phyloP scores from a whole-genome alignment of 2,797 vertebrate genomes.

The Limosa lapponica region DNA sequence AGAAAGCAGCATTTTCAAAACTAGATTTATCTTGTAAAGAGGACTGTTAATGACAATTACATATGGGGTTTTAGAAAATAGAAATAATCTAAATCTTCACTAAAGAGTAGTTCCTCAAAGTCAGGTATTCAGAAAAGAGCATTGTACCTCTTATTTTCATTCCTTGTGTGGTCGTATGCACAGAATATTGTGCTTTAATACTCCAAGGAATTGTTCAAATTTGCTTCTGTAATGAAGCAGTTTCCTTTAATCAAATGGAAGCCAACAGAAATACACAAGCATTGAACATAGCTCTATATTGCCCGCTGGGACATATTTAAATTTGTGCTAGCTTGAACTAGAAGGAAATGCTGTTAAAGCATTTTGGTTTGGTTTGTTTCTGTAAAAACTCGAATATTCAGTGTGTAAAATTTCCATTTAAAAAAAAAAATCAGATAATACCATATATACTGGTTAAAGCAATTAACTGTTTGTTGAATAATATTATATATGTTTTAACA shows the following conservation, averaged over 20 bases:
- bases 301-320: conserved; percentile 78
- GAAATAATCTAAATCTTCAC: background rate
- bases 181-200: conserved; percentile 16
- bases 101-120: background rate
- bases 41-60: background rate
- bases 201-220: conserved; percentile 57
- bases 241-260: conserved; percentile 76
- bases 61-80: background rate
- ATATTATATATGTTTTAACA: background rate
- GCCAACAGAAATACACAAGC: conserved; percentile 76
- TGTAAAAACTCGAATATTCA: background rate
- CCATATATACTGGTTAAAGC: background rate
- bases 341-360: conserved; percentile 76
- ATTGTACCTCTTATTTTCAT: background rate
- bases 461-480: background rate
- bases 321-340: conserved; percentile 80
- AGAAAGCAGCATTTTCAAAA: background rate
- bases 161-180: background rate
- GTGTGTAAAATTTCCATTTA: background rate
- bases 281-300: conserved; percentile 74
- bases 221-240: conserved; percentile 55
- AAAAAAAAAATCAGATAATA: background rate
- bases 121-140: background rate
- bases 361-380: conserved; percentile 70
- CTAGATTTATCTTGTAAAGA: background rate